Evolutionary conservation across 37 sponge, comb jelly and placozoan species (phyloP).

Genomic region (Ephydatia muelleri): DNA sequence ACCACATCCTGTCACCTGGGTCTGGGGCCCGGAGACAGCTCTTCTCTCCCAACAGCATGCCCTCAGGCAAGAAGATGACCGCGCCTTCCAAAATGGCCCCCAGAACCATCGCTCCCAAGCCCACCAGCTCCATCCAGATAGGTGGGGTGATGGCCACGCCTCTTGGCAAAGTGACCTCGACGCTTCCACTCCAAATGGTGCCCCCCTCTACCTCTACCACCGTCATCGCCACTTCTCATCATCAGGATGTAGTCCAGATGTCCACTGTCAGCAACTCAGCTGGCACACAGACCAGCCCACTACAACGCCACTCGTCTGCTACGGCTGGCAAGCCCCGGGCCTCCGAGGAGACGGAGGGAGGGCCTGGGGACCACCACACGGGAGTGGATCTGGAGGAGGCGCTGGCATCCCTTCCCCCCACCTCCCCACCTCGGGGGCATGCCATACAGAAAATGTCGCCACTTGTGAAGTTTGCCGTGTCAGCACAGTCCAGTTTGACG

Average conservation of each 20-base stretch:
- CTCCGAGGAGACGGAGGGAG: not conserved
- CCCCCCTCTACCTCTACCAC: not conserved
- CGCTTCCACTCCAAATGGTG: not conserved
- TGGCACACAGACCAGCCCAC: conserved; percentile 27
- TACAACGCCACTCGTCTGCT: not conserved
- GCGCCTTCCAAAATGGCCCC: conserved; percentile 8
- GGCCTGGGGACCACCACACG: not conserved
- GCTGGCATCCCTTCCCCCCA: not conserved
- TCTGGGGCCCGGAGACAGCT: conserved; percentile 61
- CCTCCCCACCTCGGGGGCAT: not conserved
- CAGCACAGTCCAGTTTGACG: not conserved
- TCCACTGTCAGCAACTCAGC: not conserved
- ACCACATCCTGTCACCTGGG: conserved; percentile 49
- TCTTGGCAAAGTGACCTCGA: not conserved
- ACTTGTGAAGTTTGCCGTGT: not conserved
- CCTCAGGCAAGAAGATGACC: conserved; percentile 18
- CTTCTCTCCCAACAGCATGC: conserved; percentile 21
- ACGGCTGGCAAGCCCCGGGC: not conserved
- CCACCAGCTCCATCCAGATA: not conserved
- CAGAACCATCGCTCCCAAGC: conserved; percentile 57
- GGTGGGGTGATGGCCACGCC: conserved; percentile 3
- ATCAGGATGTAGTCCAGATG: not conserved
- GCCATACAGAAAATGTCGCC: not conserved
- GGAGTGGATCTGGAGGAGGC: not conserved
- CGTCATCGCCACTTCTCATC: not conserved